Conservation (phyloP, 2,113 vertebrate species). For the Chloropsis cyanopogon region DNA sequence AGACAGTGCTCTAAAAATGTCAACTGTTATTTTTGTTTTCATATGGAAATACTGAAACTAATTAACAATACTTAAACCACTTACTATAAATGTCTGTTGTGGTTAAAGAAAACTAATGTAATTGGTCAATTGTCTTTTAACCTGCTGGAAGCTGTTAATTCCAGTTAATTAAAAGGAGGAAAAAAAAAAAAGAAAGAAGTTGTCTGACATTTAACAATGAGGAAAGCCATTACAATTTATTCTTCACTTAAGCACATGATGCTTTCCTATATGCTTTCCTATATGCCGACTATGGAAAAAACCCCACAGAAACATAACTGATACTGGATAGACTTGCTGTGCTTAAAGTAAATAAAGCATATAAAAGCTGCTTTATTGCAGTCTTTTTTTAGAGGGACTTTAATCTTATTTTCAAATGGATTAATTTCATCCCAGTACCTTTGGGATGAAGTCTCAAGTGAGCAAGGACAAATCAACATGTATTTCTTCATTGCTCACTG, state of each 20-base stretch:
- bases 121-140: constrained; percentile 42
- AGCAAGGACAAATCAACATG: neutral
- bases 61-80: constrained; percentile 36
- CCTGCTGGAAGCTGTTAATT: constrained; percentile 3
- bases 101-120: constrained; percentile 50
- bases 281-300: neutral
- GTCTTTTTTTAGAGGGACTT: neutral
- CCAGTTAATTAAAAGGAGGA: constrained; percentile 37
- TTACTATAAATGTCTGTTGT: constrained; percentile 16
- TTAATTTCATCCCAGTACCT: neutral
- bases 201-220: neutral
- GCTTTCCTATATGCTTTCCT: neutral
- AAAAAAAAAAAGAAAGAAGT: neutral
- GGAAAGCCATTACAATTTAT: neutral
- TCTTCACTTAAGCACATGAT: neutral
- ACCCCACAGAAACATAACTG: neutral
- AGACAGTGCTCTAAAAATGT: neutral
- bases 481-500: neutral
- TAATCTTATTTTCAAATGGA: neutral
- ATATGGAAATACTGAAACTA: neutral
- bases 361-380: neutral
- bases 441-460: neutral
- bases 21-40: constrained; percentile 5
- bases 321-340: neutral
- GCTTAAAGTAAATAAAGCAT: neutral